These are phyloP conservation scores for Entelurus aequoreus DNA, from an alignment of 2,113 vertebrate genomes.

Conservation along the genomic window DNA sequence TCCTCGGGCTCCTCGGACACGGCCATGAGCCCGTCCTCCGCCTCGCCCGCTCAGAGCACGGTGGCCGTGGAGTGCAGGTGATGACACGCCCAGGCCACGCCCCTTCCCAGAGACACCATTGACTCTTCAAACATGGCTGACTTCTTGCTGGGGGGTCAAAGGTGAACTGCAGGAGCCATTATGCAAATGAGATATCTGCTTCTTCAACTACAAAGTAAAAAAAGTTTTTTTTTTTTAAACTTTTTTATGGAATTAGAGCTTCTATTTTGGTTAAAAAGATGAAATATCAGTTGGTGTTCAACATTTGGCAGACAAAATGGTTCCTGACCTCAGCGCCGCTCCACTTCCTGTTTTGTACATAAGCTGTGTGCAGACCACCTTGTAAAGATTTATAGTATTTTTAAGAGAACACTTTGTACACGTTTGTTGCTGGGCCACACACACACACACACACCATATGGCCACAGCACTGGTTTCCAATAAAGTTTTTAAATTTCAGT, in stretches of 20 bases:
- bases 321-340: not conserved
- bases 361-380: slow-evolving; percentile 63
- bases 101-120: slow-evolving; percentile 46
- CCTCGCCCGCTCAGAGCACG: slow-evolving; percentile 91
- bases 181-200: slow-evolving; percentile 76
- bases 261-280: slow-evolving; percentile 91
- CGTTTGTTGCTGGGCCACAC: slow-evolving; percentile 48
- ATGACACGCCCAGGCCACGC: slow-evolving; percentile 75
- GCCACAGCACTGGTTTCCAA: slow-evolving; percentile 77
- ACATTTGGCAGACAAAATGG: not conserved
- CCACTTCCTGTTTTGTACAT: slow-evolving; percentile 78
- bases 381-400: slow-evolving; percentile 95
- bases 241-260: slow-evolving; percentile 98
- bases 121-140: too few species aligned
- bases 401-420: slow-evolving; percentile 89
- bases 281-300: slow-evolving; percentile 21
- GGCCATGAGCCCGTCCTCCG: slow-evolving; percentile 91
- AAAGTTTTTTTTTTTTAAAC: slow-evolving; percentile 83
- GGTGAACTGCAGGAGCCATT: slow-evolving; percentile 45
- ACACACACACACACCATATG: slow-evolving; percentile 50
- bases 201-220: slow-evolving; percentile 2
- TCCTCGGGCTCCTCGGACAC: slow-evolving; percentile 96
- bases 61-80: slow-evolving; percentile 98
- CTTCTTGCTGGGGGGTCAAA: not conserved
- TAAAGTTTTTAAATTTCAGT: slow-evolving; percentile 86